Evolutionary conservation across 2,888 invertebrate genomes (phyloP).

Genomic region (Notodonta dromedarius): DNA sequence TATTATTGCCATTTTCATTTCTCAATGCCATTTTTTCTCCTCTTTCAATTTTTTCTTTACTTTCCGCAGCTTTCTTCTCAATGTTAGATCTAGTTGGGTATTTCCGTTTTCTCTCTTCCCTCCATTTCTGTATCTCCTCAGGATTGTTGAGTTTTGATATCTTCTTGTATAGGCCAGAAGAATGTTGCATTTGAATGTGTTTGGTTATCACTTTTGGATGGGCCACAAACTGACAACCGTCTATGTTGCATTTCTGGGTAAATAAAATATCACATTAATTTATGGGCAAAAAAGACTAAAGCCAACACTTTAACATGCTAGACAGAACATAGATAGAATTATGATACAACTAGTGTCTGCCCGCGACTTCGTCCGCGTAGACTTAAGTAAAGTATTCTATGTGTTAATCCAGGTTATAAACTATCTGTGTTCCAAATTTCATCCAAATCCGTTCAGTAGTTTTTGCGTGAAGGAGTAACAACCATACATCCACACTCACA

Average conservation of each 20-base stretch:
- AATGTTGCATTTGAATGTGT: conserved; percentile 93
- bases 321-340: background rate
- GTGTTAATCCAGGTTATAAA: too few relatives aligned
- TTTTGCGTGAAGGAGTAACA: too few relatives aligned
- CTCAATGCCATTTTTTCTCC: conserved; percentile 88
- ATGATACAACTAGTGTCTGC: too few relatives aligned
- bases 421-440: too few relatives aligned
- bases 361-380: too few relatives aligned
- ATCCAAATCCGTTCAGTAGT: too few relatives aligned
- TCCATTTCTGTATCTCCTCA: conserved; percentile 94
- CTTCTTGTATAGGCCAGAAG: conserved; percentile 91
- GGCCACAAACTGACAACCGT: conserved; percentile 91
- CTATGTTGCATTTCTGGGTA: conserved; percentile 87
- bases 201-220: conserved; percentile 91
- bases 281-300: background rate
- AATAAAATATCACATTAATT: background rate
- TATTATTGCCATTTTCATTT: conserved; percentile 53
- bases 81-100: conserved; percentile 90
- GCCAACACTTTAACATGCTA: background rate
- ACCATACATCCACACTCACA: too few relatives aligned
- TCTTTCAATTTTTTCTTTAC: conserved; percentile 87
- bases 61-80: conserved; percentile 85
- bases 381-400: too few relatives aligned
- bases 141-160: conserved; percentile 90
- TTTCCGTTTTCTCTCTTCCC: conserved; percentile 90